Evolutionary conservation across 2,888 invertebrate genomes (phyloP), one percentile per base, ranked within the genome.

Genomic region (Poecilus cupreus): DNA sequence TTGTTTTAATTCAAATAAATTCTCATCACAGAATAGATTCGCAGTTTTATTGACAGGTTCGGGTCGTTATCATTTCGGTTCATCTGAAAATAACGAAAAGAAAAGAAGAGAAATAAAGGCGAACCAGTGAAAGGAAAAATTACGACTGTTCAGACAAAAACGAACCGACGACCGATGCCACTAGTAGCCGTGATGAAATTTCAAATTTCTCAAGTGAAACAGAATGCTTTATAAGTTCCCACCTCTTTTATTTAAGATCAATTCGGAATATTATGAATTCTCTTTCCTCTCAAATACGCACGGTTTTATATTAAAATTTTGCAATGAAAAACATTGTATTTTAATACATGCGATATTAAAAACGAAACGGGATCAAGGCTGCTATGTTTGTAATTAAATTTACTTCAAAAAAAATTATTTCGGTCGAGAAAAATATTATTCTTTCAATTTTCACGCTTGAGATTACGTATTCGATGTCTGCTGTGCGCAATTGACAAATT

Each of bases 181-280:
- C 32, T 32, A 1, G 32, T 32, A 8, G 5, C 8, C 32, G 4
- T 60, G 60, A 60, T 60, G 60, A 60, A 60, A 60, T 60, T 60
- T 60, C n/a, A 60, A 60, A 60, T 60, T n/a, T 24, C 60, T 26
- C 22, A 13, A 60, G n/a, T 60, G 60, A 60, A 60, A 60, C 60
- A 60, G 60, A 60, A 60, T 60, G 60, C 60, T 22, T 60, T 60
- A 60, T 60, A 60, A 60, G 60, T 22, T 60, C 13, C n/a, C 16
- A 22, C 60, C 4, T 60, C 60, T 26, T 60, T 60, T 60, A 60
- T 60, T 60, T 60, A 60, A 60, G 60, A 60, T 60, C 60, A 60
- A 60, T 60, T 60, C 26, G 20, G 22, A 60, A 60, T 60, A 60
- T 60, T 60, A 60, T 60, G 60, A 60, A 60, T 60, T n/a, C 60